Evolutionary conservation across 2,888 invertebrate genomes (phyloP).

Genomic region (Phania funesta): DNA sequence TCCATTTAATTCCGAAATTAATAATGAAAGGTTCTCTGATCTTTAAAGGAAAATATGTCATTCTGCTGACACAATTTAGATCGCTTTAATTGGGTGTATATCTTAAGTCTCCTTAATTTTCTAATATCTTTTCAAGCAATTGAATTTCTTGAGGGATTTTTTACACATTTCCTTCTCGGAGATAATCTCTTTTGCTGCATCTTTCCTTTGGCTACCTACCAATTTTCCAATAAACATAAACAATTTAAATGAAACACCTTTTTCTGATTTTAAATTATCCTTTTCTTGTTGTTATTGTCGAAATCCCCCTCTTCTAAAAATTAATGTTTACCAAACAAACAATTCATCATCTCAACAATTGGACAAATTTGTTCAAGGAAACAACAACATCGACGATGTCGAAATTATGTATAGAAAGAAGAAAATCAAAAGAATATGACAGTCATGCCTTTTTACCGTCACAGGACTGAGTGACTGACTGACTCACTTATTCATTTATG

Average conservation of each 20-base stretch:
- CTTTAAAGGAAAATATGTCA: neutral
- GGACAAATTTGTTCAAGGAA: constrained; percentile 61
- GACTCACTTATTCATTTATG: constrained; percentile 35
- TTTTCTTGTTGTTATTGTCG: constrained; percentile 1
- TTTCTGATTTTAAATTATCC: constrained; percentile 23
- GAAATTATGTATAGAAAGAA: neutral
- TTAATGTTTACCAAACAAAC: constrained; percentile 67
- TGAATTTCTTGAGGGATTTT: constrained; percentile 33
- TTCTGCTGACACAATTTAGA: neutral
- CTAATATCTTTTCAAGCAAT: constrained; percentile 41
- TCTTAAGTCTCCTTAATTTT: constrained; percentile 50
- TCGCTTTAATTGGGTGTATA: constrained; percentile 57
- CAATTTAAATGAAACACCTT: constrained; percentile 63
- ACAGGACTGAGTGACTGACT: constrained; percentile 6
- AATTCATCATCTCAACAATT: constrained; percentile 66
- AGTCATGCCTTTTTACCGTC: constrained; percentile 37
- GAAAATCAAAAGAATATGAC: constrained; percentile 52
- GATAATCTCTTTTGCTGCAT: constrained; percentile 50
- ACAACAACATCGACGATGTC: constrained; percentile 18
- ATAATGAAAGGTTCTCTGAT: too few relatives aligned
- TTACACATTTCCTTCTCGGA: constrained; percentile 32
- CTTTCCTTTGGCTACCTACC: constrained; percentile 33
- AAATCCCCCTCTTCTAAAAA: constrained; percentile 42
- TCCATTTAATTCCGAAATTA: neutral
- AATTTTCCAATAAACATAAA: constrained; percentile 62